Base-by-base conservation (phyloP, 2,888 invertebrate genomes). In the Pemphredon lugubris region DNA sequence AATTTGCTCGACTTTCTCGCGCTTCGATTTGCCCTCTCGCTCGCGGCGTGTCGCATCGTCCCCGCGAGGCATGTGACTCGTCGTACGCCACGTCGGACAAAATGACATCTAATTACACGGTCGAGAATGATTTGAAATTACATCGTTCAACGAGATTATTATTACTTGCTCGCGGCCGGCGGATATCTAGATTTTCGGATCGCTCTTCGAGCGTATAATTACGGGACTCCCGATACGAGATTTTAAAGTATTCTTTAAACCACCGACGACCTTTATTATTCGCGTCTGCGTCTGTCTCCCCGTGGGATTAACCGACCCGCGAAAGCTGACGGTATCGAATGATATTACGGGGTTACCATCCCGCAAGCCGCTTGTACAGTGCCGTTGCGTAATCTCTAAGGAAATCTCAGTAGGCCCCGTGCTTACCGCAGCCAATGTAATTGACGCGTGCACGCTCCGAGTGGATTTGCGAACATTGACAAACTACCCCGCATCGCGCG, bases 311-410 rank as follows among this genome's bases (percentile, higher is more conserved):
- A 32, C 44, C 13, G 23, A 3, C 16, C 20, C 2, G 26, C 32
- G 26, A 9, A 9, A 37, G 45, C 16, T 23, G 54, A 54, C 37
- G 20, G 54, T 50, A 50, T 60, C 51, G 32, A 53, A 47, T 42
- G 40, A 64, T 47, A 70, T 60, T 55, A 55, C 16, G 18, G 21
- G 42, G 40, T 20, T 30, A 48, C 30, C 51, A 32, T 39, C 44
- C 47, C 40, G 48, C 44, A 39, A 64, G 57, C 57, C 50, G 44
- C 13, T 21, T 44, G 57, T 47, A 30, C 34, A 14, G 39, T 54
- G 39, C 53, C 58, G 44, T 63, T 67, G 74, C 71, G 51, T 63
- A 76, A 76, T 66, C 68, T 60, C 63, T 21, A 20, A 59, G 59
- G 77, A 75, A 65, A 72, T 63, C 60, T 26, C 37, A 6, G n/a